Percentiles rank a stretch among this genome's conserved stretches.
Evolutionary conservation across 2,113 vertebrate species (phyloP).

Genomic region (Aythya baeri): DNA sequence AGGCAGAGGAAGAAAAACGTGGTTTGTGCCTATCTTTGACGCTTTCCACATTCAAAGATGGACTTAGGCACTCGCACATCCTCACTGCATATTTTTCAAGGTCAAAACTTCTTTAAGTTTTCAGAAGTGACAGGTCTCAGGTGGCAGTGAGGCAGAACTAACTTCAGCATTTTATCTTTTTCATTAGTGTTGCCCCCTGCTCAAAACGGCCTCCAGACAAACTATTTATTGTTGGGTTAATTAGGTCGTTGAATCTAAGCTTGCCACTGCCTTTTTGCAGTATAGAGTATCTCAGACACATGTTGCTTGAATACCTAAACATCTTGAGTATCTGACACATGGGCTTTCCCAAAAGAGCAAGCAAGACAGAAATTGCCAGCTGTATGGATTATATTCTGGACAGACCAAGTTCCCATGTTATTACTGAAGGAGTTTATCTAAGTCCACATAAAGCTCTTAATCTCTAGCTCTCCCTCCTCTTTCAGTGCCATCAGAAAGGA

Average conservation of each 20-base stretch:
- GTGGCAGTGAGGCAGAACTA: not conserved
- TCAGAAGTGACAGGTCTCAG: not conserved
- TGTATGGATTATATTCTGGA: not conserved
- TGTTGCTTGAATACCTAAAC: not conserved
- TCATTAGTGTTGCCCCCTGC: not conserved
- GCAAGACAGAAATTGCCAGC: not conserved
- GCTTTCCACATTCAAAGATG: not conserved
- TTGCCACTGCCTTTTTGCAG: conserved; percentile 2
- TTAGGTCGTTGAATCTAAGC: not conserved
- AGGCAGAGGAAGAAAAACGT: not conserved
- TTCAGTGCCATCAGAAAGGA: not conserved
- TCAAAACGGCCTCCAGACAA: not conserved
- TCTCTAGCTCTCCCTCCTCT: not conserved
- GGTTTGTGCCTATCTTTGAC: not conserved
- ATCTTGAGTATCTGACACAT: not conserved
- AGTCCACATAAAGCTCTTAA: conserved; percentile 2
- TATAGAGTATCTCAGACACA: not conserved
- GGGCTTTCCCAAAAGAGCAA: not conserved
- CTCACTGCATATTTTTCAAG: not conserved
- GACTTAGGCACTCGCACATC: not conserved
- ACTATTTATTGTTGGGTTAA: conserved; percentile 26
- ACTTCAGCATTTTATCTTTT: not conserved
- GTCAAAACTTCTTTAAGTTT: not conserved
- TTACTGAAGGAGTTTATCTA: not conserved
- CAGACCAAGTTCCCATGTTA: not conserved